Evolutionary conservation across 2,113 vertebrate genomes (phyloP).

Genomic region (Myrmophylax atrothorax): DNA sequence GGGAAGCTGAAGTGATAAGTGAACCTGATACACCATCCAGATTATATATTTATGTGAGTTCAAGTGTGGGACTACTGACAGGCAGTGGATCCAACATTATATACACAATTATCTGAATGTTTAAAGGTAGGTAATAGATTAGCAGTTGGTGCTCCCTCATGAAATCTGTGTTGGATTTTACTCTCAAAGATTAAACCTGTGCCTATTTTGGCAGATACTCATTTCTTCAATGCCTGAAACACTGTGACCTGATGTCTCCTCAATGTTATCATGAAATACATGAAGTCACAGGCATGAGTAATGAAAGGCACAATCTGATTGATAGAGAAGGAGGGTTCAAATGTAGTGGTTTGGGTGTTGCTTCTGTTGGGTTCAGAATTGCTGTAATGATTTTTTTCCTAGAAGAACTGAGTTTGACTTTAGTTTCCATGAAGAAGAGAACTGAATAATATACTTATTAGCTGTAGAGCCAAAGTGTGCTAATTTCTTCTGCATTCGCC

Average conservation of each 20-base stretch:
- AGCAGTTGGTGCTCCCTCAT: background rate
- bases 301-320: background rate
- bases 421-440: background rate
- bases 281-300: background rate
- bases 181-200: background rate
- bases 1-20: background rate
- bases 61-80: background rate
- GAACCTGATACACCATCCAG: background rate
- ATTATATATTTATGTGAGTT: background rate
- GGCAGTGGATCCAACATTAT: background rate
- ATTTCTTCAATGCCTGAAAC: background rate
- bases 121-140: background rate
- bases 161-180: background rate
- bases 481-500: background rate
- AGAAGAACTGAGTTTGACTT: background rate
- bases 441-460: background rate
- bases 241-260: background rate
- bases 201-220: background rate
- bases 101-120: background rate
- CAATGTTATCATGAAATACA: background rate
- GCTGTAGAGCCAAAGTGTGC: background rate
- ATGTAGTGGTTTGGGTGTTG: background rate
- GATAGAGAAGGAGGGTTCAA: background rate
- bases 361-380: background rate
- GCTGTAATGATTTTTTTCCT: background rate